Base-by-base conservation (phyloP, 2,888 invertebrate species). In the Lycocerus yunnanus region DNA sequence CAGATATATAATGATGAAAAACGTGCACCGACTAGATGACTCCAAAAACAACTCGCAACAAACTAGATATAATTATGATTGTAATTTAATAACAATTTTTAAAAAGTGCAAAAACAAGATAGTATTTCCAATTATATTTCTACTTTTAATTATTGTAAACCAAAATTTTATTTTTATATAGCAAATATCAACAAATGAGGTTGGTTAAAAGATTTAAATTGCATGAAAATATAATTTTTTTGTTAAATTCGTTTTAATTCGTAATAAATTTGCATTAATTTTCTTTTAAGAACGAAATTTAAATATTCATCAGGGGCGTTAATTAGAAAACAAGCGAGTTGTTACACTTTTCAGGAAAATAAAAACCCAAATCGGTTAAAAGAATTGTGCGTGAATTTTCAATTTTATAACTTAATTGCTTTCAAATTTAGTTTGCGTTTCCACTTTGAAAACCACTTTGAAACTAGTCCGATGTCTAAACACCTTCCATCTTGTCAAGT, bases 401-500 rank as follows among this genome's bases (percentile, higher is more conserved):
- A 63, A 18, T 63, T 43, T 63, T 15, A 63, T 63, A 63, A 43
- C 43, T 43, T 43, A 43, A 63, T 63, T 63, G 61, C 61, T 63
- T 63, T 20, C n/a, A 16, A 18, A 18, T 63, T 63, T 63, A 63
- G 61, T 63, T 63, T 63, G 20, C n/a, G 61, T 63, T 63, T 63
- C 61, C 18, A 63, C 20, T 63, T 63, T 20, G 18, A 16, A n/a
- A 63, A 63, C 61, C 61, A 20, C 20, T 63, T 20, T 20, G 61
- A 63, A 63, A 63, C 61, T 63, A 63, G 20, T 63, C 16, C 18
- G 61, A 63, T 63, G 61, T 63, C 16, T 20, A 20, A 16, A 63
- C 61, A 63, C 61, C 61, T 63, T 63, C 43, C 15, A 63, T 16
- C 61, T 63, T 63, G 61, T 63, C 61, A 63, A 63, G 61, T 16